These are phyloP conservation scores for Mobula hypostoma DNA, from an alignment of 2,113 vertebrate genomes.

Conservation along the genomic window DNA sequence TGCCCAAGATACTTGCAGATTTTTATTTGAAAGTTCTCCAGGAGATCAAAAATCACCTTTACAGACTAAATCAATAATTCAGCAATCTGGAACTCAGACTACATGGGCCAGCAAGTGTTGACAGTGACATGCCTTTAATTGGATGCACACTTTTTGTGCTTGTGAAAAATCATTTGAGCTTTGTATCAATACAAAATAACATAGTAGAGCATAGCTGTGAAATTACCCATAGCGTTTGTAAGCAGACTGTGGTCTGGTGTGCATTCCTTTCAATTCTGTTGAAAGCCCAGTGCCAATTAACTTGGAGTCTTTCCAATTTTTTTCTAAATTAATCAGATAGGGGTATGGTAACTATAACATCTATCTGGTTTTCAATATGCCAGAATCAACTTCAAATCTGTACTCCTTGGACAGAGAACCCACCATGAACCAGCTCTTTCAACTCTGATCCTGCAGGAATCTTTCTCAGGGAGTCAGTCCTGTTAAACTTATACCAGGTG, in stretches of 20 bases:
- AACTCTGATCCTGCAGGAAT: background rate
- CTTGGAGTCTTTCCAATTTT: background rate
- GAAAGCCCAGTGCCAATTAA: background rate
- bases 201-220: background rate
- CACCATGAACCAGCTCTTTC: background rate
- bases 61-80: background rate
- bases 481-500: background rate
- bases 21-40: slow-evolving; percentile 1
- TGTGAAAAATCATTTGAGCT: background rate
- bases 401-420: background rate
- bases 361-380: background rate
- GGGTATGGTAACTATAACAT: background rate
- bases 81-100: background rate
- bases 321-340: background rate
- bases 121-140: background rate
- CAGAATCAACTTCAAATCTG: background rate
- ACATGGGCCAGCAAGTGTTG: background rate
- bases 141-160: background rate
- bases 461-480: background rate
- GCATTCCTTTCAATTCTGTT: background rate
- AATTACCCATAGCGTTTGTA: background rate
- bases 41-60: background rate
- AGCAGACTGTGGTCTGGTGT: background rate
- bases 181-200: background rate
- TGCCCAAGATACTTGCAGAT: background rate